phyloP scores from a whole-genome alignment of 2,888 invertebrate genomes.

The Orchesella flavescens region DNA sequence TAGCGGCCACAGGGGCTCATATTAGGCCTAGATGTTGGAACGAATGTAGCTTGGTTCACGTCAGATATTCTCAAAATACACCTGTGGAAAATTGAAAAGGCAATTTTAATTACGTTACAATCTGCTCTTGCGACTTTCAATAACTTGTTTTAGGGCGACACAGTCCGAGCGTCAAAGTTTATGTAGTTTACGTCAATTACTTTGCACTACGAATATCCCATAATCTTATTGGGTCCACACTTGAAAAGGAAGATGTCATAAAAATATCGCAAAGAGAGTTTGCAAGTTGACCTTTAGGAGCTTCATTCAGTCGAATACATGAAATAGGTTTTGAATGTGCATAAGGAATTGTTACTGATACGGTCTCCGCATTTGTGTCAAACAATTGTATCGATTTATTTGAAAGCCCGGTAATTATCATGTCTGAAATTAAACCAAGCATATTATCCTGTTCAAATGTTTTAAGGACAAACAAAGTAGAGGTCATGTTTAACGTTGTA shows the following conservation, averaged over 20 bases:
- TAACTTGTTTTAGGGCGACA: too few relatives aligned
- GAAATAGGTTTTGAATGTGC: constrained; percentile 68
- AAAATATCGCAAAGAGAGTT: constrained; percentile 65
- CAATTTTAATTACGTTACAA: neutral
- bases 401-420: constrained; percentile 66
- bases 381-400: constrained; percentile 67
- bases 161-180: too few relatives aligned
- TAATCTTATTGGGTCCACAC: constrained; percentile 67
- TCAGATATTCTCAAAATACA: constrained; percentile 69
- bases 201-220: constrained; percentile 69
- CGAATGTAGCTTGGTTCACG: constrained; percentile 58
- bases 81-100: constrained; percentile 41
- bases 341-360: constrained; percentile 50
- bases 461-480: too few relatives aligned
- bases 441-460: too few relatives aligned
- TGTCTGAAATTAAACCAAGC: constrained; percentile 57
- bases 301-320: constrained; percentile 70
- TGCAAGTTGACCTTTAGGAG: constrained; percentile 64
- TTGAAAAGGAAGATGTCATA: constrained; percentile 64
- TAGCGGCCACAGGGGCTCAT: constrained; percentile 70
- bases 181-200: too few relatives aligned
- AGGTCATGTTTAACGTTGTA: too few relatives aligned
- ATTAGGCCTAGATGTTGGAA: constrained; percentile 64
- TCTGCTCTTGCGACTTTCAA: too few relatives aligned
- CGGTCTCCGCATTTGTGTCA: constrained; percentile 68